Evolutionary conservation across 2,888 invertebrate species (phyloP).

Genomic region (Gastrophysa polygoni): DNA sequence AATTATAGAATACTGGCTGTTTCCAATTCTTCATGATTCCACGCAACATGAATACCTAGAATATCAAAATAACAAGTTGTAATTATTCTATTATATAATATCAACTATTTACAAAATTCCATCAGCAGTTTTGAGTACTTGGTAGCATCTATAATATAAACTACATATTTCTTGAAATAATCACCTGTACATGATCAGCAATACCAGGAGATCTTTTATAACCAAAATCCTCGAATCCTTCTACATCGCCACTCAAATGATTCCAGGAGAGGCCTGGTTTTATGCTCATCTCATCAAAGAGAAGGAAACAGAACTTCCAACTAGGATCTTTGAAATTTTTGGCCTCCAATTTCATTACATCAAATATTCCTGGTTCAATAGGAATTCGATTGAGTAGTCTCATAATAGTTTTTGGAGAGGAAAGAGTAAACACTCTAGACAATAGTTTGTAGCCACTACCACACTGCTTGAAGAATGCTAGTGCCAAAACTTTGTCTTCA

Average conservation of each 20-base stretch:
- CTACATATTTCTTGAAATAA: too few relatives aligned
- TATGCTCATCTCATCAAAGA: slow-evolving; percentile 35
- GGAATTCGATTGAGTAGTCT: slow-evolving; percentile 32
- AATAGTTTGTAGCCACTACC: slow-evolving; percentile 29
- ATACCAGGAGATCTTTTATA: not conserved
- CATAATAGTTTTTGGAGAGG: slow-evolving; percentile 29
- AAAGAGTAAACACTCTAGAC: slow-evolving; percentile 31
- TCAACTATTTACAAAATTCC: too few relatives aligned
- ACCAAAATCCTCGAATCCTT: slow-evolving; percentile 21
- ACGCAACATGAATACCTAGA: slow-evolving; percentile 23
- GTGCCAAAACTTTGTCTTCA: slow-evolving; percentile 33
- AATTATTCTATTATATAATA: too few relatives aligned
- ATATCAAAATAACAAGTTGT: slow-evolving; percentile 1
- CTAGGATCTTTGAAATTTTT: slow-evolving; percentile 16
- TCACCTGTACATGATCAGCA: slow-evolving; percentile 14
- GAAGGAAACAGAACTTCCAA: slow-evolving; percentile 21
- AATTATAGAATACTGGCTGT: not conserved
- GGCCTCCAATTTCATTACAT: slow-evolving; percentile 22
- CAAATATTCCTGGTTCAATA: slow-evolving; percentile 29
- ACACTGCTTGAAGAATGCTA: slow-evolving; percentile 33
- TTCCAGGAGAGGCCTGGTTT: slow-evolving; percentile 25
- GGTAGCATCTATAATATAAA: not conserved
- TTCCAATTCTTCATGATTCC: slow-evolving; percentile 7
- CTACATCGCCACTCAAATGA: not conserved
- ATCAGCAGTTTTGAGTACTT: not conserved